Percentiles rank a stretch among this genome's conserved stretches.
Evolutionary conservation across 1,140 invertebrate species (phyloP).

Genomic region (Tetraneura akinire): DNA sequence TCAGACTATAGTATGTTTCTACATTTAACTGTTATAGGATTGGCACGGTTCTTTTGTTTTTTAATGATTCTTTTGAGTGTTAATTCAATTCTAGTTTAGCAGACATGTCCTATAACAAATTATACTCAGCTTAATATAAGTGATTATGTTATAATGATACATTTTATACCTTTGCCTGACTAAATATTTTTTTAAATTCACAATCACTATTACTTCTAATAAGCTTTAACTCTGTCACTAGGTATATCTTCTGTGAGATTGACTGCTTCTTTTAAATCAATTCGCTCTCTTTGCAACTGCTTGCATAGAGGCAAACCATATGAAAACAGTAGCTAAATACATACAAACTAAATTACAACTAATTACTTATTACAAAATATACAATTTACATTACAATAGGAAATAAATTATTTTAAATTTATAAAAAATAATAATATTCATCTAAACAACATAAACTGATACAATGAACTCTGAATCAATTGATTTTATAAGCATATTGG

Average conservation of each 20-base stretch:
- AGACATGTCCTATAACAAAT: neutral
- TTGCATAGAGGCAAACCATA: neutral
- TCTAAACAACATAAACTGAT: no score
- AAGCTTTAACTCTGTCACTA: neutral
- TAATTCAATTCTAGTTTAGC: constrained; percentile 26
- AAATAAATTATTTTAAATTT: no score
- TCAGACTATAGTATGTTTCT: constrained; percentile 5
- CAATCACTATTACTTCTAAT: neutral
- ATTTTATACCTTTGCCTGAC: neutral
- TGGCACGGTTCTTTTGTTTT: constrained; percentile 1
- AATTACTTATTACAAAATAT: no score
- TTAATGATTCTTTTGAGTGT: neutral
- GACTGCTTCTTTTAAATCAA: constrained; percentile 6
- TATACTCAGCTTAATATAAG: no score
- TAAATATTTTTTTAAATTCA: constrained; percentile 1
- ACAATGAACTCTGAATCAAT: no score
- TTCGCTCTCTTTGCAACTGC: neutral
- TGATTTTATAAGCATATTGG: no score
- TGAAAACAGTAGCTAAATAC: constrained; percentile 1
- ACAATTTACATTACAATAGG: no score
- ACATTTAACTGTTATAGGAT: neutral
- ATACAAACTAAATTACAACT: neutral
- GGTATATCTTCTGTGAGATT: neutral
- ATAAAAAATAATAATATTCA: no score
- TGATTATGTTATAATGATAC: neutral